These are phyloP conservation scores for Thunnus albacares DNA, from an alignment of 2,797 vertebrate genomes.

Conservation along the genomic window DNA sequence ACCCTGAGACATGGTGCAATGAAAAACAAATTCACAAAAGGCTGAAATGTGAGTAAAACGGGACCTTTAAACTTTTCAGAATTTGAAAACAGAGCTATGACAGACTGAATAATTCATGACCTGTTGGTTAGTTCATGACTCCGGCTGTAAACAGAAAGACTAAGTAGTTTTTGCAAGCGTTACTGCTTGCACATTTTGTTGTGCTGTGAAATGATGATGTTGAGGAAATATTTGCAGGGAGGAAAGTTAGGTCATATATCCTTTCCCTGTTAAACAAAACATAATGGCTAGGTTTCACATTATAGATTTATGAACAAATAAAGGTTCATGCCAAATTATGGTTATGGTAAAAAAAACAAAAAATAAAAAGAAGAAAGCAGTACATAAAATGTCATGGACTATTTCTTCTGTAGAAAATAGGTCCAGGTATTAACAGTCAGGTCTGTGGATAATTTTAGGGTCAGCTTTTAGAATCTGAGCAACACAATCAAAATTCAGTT, in stretches of 20 bases:
- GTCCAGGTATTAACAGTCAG: background rate
- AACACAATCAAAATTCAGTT: too few species aligned
- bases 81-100: slow-evolving; percentile 54
- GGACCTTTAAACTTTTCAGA: slow-evolving; percentile 57
- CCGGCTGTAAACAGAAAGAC: slow-evolving; percentile 51
- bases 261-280: too few species aligned
- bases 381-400: background rate
- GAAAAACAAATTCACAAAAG: slow-evolving; percentile 53
- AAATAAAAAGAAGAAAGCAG: too few species aligned
- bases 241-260: background rate
- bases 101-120: slow-evolving; percentile 71
- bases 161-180: slow-evolving; percentile 35
- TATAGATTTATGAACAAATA: background rate
- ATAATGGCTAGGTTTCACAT: too few species aligned
- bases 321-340: background rate
- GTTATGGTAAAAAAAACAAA: background rate
- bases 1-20: slow-evolving; percentile 33
- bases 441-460: too few species aligned
- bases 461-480: too few species aligned
- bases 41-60: slow-evolving; percentile 60
- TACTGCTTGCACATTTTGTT: slow-evolving; percentile 33
- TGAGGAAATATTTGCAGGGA: slow-evolving; percentile 21
- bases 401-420: background rate
- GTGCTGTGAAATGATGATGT: slow-evolving; percentile 33
- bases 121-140: slow-evolving; percentile 40